Percentiles rank a stretch among this genome's conserved stretches.
Evolutionary conservation across 2,113 vertebrate species (phyloP).

Genomic region (Fulmarus glacialis): DNA sequence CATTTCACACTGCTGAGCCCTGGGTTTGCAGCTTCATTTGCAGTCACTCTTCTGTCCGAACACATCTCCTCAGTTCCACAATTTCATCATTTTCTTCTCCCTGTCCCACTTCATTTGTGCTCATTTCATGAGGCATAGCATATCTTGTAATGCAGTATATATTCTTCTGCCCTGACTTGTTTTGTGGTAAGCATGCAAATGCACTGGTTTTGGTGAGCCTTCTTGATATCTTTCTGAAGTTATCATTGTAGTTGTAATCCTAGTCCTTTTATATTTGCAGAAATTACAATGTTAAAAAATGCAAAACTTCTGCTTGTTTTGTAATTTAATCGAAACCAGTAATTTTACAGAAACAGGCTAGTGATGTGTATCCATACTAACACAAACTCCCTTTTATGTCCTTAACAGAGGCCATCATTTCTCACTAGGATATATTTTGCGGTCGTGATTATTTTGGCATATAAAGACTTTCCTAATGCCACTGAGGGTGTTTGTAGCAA

Average conservation of each 20-base stretch:
- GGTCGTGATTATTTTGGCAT: not conserved
- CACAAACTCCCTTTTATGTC: not conserved
- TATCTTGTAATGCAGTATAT: not conserved
- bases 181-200: constrained; percentile 19
- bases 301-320: not conserved
- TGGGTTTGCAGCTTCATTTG: constrained; percentile 47
- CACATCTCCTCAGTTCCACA: not conserved
- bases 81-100: constrained; percentile 36
- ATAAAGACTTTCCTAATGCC: not conserved
- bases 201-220: not conserved
- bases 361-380: not conserved
- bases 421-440: not conserved
- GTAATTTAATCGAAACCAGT: not conserved
- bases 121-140: constrained; percentile 19
- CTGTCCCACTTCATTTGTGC: constrained; percentile 37
- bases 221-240: not conserved
- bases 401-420: not conserved
- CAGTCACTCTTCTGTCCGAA: constrained; percentile 50
- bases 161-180: not conserved
- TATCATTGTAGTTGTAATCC: not conserved
- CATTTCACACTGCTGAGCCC: constrained; percentile 22
- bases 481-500: not conserved
- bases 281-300: not conserved
- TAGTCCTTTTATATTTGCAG: not conserved
- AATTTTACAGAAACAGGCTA: not conserved